Evolutionary conservation across 2,113 vertebrate species (phyloP).

Genomic region (Triplophysa tibetana): DNA sequence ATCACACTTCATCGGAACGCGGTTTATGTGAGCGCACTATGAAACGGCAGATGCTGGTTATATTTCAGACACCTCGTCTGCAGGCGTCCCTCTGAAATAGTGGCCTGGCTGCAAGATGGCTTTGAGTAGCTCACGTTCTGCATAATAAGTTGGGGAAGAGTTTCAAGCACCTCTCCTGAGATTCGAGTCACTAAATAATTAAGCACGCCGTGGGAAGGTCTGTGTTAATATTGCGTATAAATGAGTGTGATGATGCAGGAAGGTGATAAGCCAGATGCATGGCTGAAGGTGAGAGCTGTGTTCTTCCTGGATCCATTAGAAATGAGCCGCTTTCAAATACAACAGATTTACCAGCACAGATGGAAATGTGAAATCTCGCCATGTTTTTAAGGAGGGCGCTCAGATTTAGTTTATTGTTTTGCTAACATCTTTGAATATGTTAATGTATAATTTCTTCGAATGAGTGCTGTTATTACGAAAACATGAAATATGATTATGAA

Average conservation of each 20-base stretch:
- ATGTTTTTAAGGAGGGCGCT: background rate
- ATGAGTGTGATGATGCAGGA: conserved; percentile 11
- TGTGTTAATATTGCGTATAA: conserved; percentile 24
- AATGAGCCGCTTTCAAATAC: conserved; percentile 1
- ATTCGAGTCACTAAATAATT: conserved; percentile 26
- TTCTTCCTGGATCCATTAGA: conserved; percentile 1
- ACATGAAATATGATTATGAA: background rate
- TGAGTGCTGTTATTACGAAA: background rate
- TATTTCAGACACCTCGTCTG: conserved; percentile 16
- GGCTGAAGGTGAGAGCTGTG: conserved; percentile 21
- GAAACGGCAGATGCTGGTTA: background rate
- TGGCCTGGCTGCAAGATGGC: background rate
- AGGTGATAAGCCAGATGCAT: conserved; percentile 27
- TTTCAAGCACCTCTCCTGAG: conserved; percentile 21
- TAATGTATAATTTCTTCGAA: conserved; percentile 12
- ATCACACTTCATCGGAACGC: conserved; percentile 23
- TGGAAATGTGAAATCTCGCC: conserved; percentile 19
- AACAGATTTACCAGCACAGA: conserved; percentile 8
- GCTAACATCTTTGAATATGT: conserved; percentile 10
- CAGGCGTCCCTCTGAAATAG: conserved; percentile 4
- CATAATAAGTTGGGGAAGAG: conserved; percentile 18
- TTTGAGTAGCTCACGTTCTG: conserved; percentile 19
- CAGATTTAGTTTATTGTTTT: conserved; percentile 26
- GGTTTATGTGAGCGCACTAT: conserved; percentile 17
- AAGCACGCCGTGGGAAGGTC: conserved; percentile 9